Evolutionary conservation across 2,888 invertebrate genomes (phyloP).

Genomic region (Diabrotica balteata): DNA sequence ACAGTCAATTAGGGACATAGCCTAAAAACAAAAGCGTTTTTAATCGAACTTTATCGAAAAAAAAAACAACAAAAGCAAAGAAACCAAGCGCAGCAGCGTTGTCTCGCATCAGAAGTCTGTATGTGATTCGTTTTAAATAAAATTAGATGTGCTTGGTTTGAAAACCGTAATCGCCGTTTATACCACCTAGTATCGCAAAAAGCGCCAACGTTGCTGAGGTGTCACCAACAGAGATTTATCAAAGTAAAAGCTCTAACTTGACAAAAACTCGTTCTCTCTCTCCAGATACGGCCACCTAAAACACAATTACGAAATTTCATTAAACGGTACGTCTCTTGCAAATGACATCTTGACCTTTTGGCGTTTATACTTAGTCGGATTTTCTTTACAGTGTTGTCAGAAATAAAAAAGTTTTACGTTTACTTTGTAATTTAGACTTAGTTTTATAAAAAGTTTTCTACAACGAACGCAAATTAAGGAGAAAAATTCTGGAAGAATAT

Average conservation of each 20-base stretch:
- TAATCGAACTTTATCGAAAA: too few species aligned
- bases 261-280: conserved; percentile 30
- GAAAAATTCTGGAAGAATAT: too few species aligned
- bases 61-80: too few species aligned
- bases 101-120: too few species aligned
- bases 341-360: conserved; percentile 37
- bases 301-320: conserved; percentile 37
- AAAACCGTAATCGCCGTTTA: conserved; percentile 17
- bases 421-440: too few species aligned
- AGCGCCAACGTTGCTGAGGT: conserved; percentile 22
- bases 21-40: too few species aligned
- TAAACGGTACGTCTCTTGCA: conserved; percentile 33
- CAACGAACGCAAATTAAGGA: too few species aligned
- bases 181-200: conserved; percentile 18
- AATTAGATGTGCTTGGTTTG: too few species aligned
- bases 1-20: too few species aligned
- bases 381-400: neutral
- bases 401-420: conserved; percentile 5
- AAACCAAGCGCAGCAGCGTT: too few species aligned
- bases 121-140: too few species aligned
- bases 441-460: too few species aligned
- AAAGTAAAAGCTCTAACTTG: conserved; percentile 23
- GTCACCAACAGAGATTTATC: conserved; percentile 33
- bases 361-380: neutral
- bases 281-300: conserved; percentile 32